These are phyloP conservation scores for Drosophila sulfurigaster DNA, from an alignment of 1,140 invertebrate genomes.

Conservation along the genomic window DNA sequence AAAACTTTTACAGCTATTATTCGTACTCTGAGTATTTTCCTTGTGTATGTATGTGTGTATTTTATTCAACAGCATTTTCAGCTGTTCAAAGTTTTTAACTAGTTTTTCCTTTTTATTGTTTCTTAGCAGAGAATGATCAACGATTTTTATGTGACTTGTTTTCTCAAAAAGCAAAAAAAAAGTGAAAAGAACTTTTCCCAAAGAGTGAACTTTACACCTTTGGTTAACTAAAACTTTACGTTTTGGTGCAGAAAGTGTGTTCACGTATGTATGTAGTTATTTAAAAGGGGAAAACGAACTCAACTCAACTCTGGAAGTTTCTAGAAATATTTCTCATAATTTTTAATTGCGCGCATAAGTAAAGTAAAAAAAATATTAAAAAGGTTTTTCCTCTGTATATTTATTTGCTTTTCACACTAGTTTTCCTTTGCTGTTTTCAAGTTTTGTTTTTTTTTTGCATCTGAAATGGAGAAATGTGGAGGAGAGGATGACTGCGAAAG, in stretches of 20 bases:
- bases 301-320: slow-evolving; percentile 4
- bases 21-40: neutral
- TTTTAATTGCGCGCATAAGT: slow-evolving; percentile 65
- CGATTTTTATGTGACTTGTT: slow-evolving; percentile 55
- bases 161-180: slow-evolving; percentile 14
- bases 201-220: slow-evolving; percentile 40
- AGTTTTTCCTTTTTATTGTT: slow-evolving; percentile 36
- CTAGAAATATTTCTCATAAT: slow-evolving; percentile 65
- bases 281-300: neutral
- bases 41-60: slow-evolving; percentile 19
- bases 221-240: slow-evolving; percentile 34
- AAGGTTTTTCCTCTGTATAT: slow-evolving; percentile 34
- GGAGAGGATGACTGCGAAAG: neutral
- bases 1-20: slow-evolving; percentile 17
- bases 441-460: neutral
- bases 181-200: neutral
- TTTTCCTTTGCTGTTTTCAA: slow-evolving; percentile 13
- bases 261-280: slow-evolving; percentile 11
- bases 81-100: slow-evolving; percentile 41
- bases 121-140: slow-evolving; percentile 43
- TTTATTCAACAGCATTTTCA: slow-evolving; percentile 31
- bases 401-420: slow-evolving; percentile 46
- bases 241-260: neutral
- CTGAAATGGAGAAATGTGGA: neutral
- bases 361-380: slow-evolving; percentile 23